Evolutionary conservation across 2,113 vertebrate species (phyloP).

Genomic region (Seriola aureovittata): DNA sequence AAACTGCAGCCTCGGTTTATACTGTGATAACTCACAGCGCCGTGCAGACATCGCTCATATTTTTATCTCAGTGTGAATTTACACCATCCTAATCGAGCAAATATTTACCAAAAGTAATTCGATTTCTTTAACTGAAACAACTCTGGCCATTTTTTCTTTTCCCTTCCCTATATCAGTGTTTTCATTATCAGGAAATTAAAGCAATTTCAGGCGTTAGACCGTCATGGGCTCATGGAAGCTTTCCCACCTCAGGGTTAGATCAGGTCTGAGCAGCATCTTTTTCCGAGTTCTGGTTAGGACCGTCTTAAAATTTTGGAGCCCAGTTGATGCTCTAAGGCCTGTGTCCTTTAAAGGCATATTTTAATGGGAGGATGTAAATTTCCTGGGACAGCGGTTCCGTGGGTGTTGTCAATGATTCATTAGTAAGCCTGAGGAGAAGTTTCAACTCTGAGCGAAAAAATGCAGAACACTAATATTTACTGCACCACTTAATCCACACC

Average conservation of each 20-base stretch:
- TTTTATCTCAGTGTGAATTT: conserved; percentile 25
- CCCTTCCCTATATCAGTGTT: conserved; percentile 25
- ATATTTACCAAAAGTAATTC: conserved; percentile 29
- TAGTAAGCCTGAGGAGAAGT: conserved; percentile 52
- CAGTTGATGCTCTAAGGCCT: conserved; percentile 40
- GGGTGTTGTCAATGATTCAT: conserved; percentile 77
- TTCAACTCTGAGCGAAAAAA: conserved; percentile 37
- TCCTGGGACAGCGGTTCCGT: conserved; percentile 69
- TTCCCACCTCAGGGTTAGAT: conserved; percentile 33
- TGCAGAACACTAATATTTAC: conserved; percentile 55
- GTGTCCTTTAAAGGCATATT: conserved; percentile 64
- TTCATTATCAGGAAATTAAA: conserved; percentile 56
- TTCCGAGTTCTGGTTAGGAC: conserved; percentile 39
- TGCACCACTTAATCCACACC: conserved; percentile 37
- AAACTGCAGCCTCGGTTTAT: conserved; percentile 42
- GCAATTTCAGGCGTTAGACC: conserved; percentile 23
- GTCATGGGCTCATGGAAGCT: conserved; percentile 4
- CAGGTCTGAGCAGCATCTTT: conserved; percentile 31
- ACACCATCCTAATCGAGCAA: conserved; percentile 32
- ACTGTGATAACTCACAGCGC: conserved; percentile 20
- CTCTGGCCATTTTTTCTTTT: neutral
- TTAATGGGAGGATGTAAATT: conserved; percentile 78
- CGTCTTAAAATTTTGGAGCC: conserved; percentile 50
- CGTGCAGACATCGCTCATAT: conserved; percentile 1
- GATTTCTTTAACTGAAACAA: conserved; percentile 32